Conservation (phyloP, 2,888 invertebrate genomes). For the Drosophila nr. perissopoda region DNA sequence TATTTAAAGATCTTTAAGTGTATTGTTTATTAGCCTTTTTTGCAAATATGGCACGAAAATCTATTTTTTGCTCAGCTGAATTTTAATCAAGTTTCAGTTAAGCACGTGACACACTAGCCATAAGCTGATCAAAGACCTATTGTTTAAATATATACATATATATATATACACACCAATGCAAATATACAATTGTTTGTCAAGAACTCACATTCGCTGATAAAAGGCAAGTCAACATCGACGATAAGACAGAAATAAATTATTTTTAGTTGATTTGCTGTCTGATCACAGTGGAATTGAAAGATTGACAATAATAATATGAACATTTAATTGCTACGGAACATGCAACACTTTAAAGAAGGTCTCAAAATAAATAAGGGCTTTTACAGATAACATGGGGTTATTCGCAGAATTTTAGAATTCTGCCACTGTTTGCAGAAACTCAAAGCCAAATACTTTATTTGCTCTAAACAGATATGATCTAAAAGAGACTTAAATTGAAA, state of each 20-base stretch:
- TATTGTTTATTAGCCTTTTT: not conserved
- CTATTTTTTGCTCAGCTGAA: constrained; percentile 15
- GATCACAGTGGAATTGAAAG: constrained; percentile 13
- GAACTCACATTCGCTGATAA: constrained; percentile 32
- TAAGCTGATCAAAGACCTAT: not conserved
- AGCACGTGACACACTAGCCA: constrained; percentile 33
- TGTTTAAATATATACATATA: not conserved
- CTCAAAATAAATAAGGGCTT: not conserved
- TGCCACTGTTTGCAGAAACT: constrained; percentile 29
- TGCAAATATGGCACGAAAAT: constrained; percentile 9
- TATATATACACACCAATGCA: not conserved
- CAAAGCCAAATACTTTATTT: not conserved
- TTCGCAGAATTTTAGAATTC: not conserved
- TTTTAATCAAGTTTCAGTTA: constrained; percentile 22
- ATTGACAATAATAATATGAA: constrained; percentile 2
- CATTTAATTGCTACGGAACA: not conserved
- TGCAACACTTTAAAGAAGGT: not conserved
- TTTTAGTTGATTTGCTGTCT: constrained; percentile 26
- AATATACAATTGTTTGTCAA: constrained; percentile 20
- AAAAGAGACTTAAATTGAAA: not conserved
- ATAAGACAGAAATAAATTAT: constrained; percentile 33
- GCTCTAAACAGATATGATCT: not conserved
- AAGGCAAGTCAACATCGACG: constrained; percentile 11
- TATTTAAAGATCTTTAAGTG: not conserved
- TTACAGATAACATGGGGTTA: not conserved